Conservation (phyloP, 2,888 invertebrate genomes). For the Pegoplata infirma region DNA sequence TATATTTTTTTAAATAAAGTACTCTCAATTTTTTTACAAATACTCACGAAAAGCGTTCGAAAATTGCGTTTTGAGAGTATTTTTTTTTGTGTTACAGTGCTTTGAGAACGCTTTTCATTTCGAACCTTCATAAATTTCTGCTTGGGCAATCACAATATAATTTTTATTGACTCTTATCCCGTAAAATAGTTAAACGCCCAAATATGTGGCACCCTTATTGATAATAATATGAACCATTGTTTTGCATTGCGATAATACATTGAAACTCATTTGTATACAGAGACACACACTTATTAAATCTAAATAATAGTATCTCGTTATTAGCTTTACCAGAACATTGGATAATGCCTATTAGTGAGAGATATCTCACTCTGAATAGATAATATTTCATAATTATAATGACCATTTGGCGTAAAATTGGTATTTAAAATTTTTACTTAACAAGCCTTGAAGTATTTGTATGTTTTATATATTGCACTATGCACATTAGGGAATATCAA, state of each 20-base stretch:
- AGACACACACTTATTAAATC: constrained; percentile 56
- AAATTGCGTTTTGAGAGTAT: too few species aligned
- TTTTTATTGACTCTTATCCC: too few species aligned
- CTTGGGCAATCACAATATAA: too few species aligned
- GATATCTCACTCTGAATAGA: constrained; percentile 46
- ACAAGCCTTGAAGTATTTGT: constrained; percentile 47
- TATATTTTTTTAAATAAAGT: too few species aligned
- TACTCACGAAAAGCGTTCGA: too few species aligned
- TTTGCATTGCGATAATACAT: background rate
- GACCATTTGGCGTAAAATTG: constrained; percentile 72
- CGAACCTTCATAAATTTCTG: too few species aligned
- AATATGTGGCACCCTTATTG: too few species aligned
- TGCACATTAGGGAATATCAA: constrained; percentile 5
- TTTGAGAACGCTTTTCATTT: too few species aligned
- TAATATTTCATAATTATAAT: constrained; percentile 72
- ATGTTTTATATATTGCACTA: constrained; percentile 47
- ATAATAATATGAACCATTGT: too few species aligned
- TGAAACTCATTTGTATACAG: background rate
- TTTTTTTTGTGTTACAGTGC: too few species aligned
- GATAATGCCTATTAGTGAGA: constrained; percentile 68
- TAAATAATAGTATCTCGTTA: constrained; percentile 74
- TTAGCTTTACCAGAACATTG: constrained; percentile 74
- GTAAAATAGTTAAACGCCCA: too few species aligned
- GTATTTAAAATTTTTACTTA: constrained; percentile 65
- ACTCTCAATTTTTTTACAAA: too few species aligned